Evolutionary conservation across 1,140 invertebrate species (phyloP), one percentile per base, ranked within the genome.

Genomic region (Monochamus saltuarius): DNA sequence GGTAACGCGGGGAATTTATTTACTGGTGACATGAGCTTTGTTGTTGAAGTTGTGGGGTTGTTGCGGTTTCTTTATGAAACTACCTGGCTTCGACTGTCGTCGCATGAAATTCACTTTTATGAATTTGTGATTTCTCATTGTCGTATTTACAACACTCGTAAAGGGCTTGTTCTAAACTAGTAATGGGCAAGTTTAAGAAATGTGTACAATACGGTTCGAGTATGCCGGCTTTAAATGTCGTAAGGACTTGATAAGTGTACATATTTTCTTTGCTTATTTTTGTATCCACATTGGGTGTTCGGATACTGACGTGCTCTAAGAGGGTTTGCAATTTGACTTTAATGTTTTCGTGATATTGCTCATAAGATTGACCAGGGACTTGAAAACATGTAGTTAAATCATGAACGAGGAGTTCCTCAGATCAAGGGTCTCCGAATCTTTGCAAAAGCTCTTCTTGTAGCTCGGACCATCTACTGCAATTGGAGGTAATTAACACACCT

Each of bases 71-170:
- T 3, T 29, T 29, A 29, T 29, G 2, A 29, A 6, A 29, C 22
- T 29, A 29, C 6, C 6, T 3, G 22, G 22, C 22, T 9, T 49
- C 13, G 46, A 49, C 9, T 49, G 2, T 2, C 9, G 1, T 9
- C 46, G 2, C 2, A 49, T 49, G 46, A 49, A 49, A 29, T 49
- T 49, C 22, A 49, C 11, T n/a, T n/a, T n/a, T n/a, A n/a, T n/a
- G n/a, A 49, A 49, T 9, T 11, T 49, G 46, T 2, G 46, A 2
- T 45, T 55, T 4, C 42, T 38, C 52, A 7, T 56, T 56, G 16
- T 56, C 53, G n/a, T 43, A 56, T 14, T 56, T 56, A 4, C 53
- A 11, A 45, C 53, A 56, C 42, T 56, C 53, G 13, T 36, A 36
- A 11, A 45, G 19, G 4, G 53, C 38, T 14, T 56, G 53, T 11